These are phyloP conservation scores for Molanna angustata DNA, from an alignment of 2,888 invertebrate genomes.

Conservation along the genomic window DNA sequence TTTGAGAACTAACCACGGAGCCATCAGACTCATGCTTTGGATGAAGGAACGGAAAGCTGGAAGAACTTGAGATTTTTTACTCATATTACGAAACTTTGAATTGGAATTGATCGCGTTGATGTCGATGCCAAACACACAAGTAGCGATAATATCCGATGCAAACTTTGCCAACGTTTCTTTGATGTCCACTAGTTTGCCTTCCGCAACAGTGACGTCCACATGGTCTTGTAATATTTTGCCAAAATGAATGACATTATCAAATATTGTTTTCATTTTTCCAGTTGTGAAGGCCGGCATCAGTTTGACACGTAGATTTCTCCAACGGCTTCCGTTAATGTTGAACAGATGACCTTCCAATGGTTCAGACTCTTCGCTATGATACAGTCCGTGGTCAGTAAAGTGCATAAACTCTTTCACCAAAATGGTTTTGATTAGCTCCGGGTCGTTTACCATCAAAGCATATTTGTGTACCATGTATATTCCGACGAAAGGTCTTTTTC, in stretches of 20 bases:
- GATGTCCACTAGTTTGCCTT: constrained; percentile 38
- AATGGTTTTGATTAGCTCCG: constrained; percentile 49
- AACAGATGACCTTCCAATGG: constrained; percentile 52
- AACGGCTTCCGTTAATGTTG: constrained; percentile 46
- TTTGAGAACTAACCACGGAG: constrained; percentile 25
- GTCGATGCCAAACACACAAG: constrained; percentile 50
- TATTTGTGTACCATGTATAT: constrained; percentile 52
- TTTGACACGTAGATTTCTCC: constrained; percentile 54
- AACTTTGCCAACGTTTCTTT: constrained; percentile 45
- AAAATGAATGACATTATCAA: constrained; percentile 47
- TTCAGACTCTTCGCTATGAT: constrained; percentile 51
- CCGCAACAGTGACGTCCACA: constrained; percentile 27
- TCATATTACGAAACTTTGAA: constrained; percentile 40
- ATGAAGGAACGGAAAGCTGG: constrained; percentile 26
- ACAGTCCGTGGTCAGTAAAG: constrained; percentile 55
- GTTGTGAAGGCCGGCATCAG: constrained; percentile 59
- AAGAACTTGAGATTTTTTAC: constrained; percentile 32
- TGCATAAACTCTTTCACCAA: constrained; percentile 51
- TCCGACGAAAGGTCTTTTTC: constrained; percentile 39
- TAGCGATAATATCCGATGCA: constrained; percentile 51
- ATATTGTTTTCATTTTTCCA: constrained; percentile 57
- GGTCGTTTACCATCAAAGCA: constrained; percentile 51
- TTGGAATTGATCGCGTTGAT: constrained; percentile 43
- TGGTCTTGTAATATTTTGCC: constrained; percentile 42
- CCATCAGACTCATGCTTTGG: constrained; percentile 29